phyloP scores from a whole-genome alignment of 1,140 invertebrate genomes.

The Oryzaephilus surinamensis region DNA sequence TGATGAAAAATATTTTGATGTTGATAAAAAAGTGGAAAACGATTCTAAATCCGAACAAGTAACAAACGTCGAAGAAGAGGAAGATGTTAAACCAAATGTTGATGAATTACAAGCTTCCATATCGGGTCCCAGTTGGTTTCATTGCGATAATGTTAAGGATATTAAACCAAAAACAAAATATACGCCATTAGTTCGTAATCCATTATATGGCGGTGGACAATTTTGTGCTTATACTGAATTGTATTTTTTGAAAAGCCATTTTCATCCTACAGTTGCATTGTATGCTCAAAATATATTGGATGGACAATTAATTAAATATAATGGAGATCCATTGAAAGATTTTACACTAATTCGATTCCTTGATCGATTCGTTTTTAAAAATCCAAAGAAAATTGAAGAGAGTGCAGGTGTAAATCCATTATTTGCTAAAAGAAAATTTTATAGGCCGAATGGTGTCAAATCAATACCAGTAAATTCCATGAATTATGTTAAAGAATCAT shows the following conservation, averaged over 20 bases:
- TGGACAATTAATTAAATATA: constrained; percentile 66
- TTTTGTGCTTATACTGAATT: constrained; percentile 63
- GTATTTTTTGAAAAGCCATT: constrained; percentile 58
- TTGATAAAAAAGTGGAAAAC: constrained; percentile 26
- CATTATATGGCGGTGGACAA: constrained; percentile 66
- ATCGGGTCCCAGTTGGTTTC: constrained; percentile 19
- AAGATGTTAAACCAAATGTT: constrained; percentile 17
- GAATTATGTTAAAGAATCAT: constrained; percentile 57
- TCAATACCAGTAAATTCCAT: constrained; percentile 55
- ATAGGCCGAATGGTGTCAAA: constrained; percentile 48
- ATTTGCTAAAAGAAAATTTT: constrained; percentile 49
- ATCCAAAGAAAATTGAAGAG: constrained; percentile 69
- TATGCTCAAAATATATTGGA: constrained; percentile 77
- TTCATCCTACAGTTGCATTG: constrained; percentile 81
- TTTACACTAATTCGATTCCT: constrained; percentile 82
- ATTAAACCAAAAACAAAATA: constrained; percentile 43
- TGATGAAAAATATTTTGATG: constrained; percentile 44
- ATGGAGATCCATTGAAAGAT: constrained; percentile 87
- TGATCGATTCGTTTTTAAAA: constrained; percentile 92
- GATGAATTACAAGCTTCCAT: constrained; percentile 2
- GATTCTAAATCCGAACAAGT: constrained; percentile 5
- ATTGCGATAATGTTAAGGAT: constrained; percentile 18
- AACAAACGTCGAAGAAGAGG: constrained; percentile 13
- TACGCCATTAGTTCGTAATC: constrained; percentile 70
- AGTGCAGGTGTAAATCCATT: constrained; percentile 40